Conservation (phyloP, 1,140 invertebrate species). For the Megathymus violae region DNA sequence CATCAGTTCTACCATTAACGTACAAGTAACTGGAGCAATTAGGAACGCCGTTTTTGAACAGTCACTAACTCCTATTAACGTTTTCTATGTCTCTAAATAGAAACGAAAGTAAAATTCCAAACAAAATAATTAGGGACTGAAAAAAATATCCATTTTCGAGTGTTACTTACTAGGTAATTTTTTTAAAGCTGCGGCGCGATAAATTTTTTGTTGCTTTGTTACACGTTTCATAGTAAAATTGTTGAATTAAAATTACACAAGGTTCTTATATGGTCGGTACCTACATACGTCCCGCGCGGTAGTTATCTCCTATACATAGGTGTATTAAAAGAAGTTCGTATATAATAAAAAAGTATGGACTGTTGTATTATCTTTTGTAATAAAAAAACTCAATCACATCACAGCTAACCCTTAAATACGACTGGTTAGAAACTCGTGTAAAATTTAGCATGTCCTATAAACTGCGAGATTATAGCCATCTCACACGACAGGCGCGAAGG, state of each 20-base stretch:
- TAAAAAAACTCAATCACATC: neutral
- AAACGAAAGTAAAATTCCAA: constrained; percentile 2
- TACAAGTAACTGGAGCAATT: constrained; percentile 19
- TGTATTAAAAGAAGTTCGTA: no score
- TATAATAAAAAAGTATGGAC: no score
- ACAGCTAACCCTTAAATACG: neutral
- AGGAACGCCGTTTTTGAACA: constrained; percentile 19
- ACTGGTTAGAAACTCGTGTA: constrained; percentile 5
- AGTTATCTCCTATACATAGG: no score
- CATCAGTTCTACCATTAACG: constrained; percentile 19
- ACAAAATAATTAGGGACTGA: neutral
- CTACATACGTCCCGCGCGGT: no score
- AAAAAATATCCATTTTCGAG: neutral
- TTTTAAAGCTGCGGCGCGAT: neutral
- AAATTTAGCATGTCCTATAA: constrained; percentile 20
- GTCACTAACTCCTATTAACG: constrained; percentile 23
- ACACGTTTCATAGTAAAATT: no score
- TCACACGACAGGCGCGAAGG: constrained; percentile 9
- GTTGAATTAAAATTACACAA: no score
- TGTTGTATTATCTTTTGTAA: no score
- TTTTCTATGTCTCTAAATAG: neutral
- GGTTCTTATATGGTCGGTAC: no score
- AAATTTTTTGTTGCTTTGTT: no score
- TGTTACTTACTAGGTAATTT: neutral
- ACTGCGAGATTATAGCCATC: constrained; percentile 34